phyloP scores from a whole-genome alignment of 2,113 vertebrate genomes.

The Rhadina sibilatrix region DNA sequence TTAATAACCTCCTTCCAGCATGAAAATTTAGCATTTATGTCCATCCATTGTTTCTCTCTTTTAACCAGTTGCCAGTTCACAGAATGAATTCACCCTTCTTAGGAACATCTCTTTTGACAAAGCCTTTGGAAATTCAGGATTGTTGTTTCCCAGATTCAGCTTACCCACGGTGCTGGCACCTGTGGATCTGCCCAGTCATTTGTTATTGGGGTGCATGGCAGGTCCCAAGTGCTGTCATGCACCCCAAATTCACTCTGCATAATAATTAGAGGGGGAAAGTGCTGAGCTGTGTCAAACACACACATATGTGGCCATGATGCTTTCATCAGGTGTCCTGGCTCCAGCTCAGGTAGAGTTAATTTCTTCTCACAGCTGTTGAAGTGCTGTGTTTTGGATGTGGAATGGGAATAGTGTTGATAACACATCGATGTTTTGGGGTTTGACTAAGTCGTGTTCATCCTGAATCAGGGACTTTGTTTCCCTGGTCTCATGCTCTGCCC shows the following conservation, averaged over 20 bases:
- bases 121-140: not conserved
- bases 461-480: not conserved
- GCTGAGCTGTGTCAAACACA: not conserved
- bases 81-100: not conserved
- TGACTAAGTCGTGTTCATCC: accelerated
- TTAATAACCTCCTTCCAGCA: not conserved
- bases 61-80: not conserved
- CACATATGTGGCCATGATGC: not conserved
- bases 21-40: not conserved
- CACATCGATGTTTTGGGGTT: not conserved
- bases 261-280: not conserved
- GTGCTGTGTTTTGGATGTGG: not conserved
- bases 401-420: not conserved
- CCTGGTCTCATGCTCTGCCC: not conserved
- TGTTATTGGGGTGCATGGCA: accelerated
- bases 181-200: not conserved
- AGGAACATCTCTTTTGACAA: not conserved
- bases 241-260: not conserved
- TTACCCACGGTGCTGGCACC: not conserved
- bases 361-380: not conserved
- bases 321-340: not conserved
- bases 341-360: not conserved
- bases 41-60: not conserved
- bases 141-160: not conserved
- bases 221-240: too few species aligned